phyloP scores from a whole-genome alignment of 2,888 invertebrate genomes.

The Platerodrilus igneus region DNA sequence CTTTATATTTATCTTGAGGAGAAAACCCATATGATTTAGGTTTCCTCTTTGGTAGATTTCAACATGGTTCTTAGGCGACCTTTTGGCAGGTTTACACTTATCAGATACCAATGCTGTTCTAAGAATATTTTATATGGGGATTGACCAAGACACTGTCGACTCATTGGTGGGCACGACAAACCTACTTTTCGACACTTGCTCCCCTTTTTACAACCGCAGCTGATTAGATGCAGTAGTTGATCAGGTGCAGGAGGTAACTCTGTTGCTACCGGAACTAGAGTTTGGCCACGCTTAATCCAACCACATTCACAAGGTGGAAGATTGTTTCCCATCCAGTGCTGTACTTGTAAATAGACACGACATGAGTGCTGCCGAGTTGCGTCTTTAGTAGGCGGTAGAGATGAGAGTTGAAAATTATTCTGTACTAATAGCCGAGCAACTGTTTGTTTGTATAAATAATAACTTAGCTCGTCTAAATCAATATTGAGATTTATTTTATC shows the following conservation, averaged over 20 bases:
- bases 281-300: neutral
- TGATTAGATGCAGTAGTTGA: slow-evolving; percentile 5
- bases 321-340: slow-evolving; percentile 6
- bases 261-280: slow-evolving; percentile 5
- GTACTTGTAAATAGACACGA: slow-evolving; percentile 6
- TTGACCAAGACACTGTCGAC: no score
- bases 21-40: no score
- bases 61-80: no score
- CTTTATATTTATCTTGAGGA: no score
- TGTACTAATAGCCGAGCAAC: no score
- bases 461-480: slow-evolving; percentile 9
- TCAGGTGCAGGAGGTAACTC: slow-evolving; percentile 8
- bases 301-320: slow-evolving; percentile 5
- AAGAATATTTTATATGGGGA: no score
- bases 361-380: slow-evolving; percentile 5
- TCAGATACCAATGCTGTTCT: no score
- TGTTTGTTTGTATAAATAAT: slow-evolving; percentile 9
- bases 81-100: no score
- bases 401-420: no score
- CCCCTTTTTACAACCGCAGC: slow-evolving; percentile 7
- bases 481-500: slow-evolving; percentile 3
- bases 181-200: slow-evolving; percentile 7
- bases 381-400: slow-evolving; percentile 2
- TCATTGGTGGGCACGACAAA: slow-evolving; percentile 1
- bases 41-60: no score